A percentile compares a stretch with the other conserved stretches of the same genome.
Evolutionary conservation across 2,888 invertebrate species (phyloP).

Genomic region (Pammene fasciana): DNA sequence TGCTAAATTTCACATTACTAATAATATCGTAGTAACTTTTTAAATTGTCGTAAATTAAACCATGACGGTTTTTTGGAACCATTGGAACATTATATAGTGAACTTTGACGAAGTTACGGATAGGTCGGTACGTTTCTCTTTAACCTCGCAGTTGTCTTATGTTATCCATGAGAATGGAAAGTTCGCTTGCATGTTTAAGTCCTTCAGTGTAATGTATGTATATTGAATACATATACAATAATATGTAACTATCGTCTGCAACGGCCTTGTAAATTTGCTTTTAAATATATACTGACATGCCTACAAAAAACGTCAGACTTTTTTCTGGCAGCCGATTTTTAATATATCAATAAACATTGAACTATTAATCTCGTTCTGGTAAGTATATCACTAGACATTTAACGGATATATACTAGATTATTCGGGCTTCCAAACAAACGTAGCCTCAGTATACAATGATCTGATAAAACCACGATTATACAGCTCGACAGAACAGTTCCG

Average conservation of each 20-base stretch:
- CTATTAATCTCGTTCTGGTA: no score
- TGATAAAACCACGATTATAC: no score
- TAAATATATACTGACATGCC: no score
- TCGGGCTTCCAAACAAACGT: conserved; percentile 1
- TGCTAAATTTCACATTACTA: conserved; percentile 76
- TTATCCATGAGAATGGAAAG: conserved; percentile 3
- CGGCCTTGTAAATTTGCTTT: no score
- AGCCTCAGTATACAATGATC: conserved; percentile 16
- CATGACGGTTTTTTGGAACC: no score
- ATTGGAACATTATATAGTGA: neutral
- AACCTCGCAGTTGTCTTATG: neutral
- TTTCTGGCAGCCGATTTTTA: no score
- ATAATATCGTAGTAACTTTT: neutral
- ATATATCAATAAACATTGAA: no score
- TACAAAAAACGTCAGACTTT: no score
- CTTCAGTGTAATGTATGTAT: neutral
- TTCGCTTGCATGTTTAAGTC: neutral
- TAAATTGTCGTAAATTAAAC: no score
- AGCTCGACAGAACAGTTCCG: conserved; percentile 26
- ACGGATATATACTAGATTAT: neutral
- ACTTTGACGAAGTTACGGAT: neutral
- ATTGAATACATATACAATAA: no score
- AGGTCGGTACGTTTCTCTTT: conserved; percentile 11
- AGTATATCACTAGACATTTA: no score
- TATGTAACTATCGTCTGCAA: no score